A percentile compares a stretch with the other conserved stretches of the same genome.
Evolutionary conservation across 2,113 vertebrate species (phyloP).

Genomic region (Rana temporaria): DNA sequence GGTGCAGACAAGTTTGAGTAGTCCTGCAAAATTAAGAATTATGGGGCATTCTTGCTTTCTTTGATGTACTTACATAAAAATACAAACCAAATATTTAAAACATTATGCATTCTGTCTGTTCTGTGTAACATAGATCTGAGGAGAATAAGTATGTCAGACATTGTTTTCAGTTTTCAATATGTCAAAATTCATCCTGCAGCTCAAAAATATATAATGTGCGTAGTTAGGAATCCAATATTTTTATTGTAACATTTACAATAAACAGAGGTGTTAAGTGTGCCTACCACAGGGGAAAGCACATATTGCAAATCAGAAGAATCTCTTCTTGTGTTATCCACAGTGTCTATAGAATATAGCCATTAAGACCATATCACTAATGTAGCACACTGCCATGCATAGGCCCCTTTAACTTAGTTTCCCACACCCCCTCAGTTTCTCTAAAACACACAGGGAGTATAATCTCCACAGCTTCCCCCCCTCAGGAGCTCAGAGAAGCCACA

Average conservation of each 20-base stretch:
- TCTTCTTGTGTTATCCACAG: no score
- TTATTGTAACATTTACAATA: neutral
- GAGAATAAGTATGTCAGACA: conserved; percentile 1
- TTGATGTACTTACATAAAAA: conserved; percentile 29
- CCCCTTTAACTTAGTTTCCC: no score
- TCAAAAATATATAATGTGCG: neutral
- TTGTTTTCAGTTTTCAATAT: neutral
- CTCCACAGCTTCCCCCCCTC: no score
- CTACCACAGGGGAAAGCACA: no score
- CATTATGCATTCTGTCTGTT: conserved; percentile 36
- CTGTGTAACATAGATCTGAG: neutral
- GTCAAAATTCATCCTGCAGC: neutral
- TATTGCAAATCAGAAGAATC: no score
- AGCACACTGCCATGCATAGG: no score
- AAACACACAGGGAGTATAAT: no score
- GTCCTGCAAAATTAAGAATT: conserved; percentile 34
- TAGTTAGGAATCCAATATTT: neutral
- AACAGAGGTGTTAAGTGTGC: no score
- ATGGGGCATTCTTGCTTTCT: conserved; percentile 14
- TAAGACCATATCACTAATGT: no score
- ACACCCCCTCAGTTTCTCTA: no score
- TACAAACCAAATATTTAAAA: conserved; percentile 19
- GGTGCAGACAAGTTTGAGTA: conserved; percentile 34
- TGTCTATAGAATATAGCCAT: no score
- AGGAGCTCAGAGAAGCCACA: no score